phyloP scores from a whole-genome alignment of 2,888 invertebrate species.

The Nysson spinosus region DNA sequence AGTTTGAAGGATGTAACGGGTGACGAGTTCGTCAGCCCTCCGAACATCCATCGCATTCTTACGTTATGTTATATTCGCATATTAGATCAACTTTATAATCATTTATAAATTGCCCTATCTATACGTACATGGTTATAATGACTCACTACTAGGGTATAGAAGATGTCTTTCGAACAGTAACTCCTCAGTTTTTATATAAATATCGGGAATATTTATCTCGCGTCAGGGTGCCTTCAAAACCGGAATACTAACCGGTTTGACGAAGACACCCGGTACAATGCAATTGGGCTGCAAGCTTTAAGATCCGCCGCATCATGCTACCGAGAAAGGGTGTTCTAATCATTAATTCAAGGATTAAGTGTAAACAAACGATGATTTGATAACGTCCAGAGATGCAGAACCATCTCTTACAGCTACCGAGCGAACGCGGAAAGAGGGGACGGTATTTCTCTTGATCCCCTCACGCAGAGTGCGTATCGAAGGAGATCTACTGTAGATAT shows the following conservation, averaged over 20 bases:
- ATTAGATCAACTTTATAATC: background rate
- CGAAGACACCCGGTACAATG: conserved; percentile 61
- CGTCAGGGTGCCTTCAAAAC: too few species aligned
- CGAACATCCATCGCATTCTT: conserved; percentile 19
- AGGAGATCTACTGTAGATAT: conserved; percentile 55
- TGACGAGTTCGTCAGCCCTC: conserved; percentile 55
- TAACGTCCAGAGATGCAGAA: conserved; percentile 71
- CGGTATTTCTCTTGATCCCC: conserved; percentile 62
- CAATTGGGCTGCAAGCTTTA: conserved; percentile 66
- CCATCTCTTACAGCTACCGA: conserved; percentile 64
- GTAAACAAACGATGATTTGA: conserved; percentile 76
- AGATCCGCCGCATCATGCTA: conserved; percentile 72
- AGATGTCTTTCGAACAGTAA: too few species aligned
- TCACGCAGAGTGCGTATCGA: conserved; percentile 42
- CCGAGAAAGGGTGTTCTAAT: conserved; percentile 68
- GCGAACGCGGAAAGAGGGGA: conserved; percentile 44
- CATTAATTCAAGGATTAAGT: conserved; percentile 77
- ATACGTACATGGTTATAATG: too few species aligned
- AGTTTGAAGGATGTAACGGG: conserved; percentile 74
- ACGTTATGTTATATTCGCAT: background rate
- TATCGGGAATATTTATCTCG: too few species aligned
- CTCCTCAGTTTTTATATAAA: too few species aligned
- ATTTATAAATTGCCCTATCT: too few species aligned
- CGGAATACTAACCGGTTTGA: background rate
- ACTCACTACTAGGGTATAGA: too few species aligned